A percentile compares a stretch with the other conserved stretches of the same genome.
phyloP scores from a whole-genome alignment of 2,113 vertebrate genomes.

The Cyphomyrus plagiostoma region DNA sequence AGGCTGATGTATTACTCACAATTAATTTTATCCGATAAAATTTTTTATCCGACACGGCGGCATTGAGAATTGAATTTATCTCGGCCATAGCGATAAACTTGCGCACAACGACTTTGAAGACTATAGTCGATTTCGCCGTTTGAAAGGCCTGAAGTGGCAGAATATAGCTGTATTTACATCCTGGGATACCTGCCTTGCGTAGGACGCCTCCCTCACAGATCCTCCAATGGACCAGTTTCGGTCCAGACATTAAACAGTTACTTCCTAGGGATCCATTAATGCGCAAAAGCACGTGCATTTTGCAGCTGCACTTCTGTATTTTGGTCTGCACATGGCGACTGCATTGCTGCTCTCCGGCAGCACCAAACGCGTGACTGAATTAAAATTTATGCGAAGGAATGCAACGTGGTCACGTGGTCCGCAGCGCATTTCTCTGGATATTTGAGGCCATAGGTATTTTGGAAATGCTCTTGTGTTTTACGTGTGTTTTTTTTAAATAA shows the following conservation, averaged over 20 bases:
- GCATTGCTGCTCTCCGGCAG: background rate
- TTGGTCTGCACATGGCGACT: background rate
- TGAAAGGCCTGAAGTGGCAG: background rate
- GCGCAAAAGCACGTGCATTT: conserved; percentile 18
- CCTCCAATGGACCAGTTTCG: background rate
- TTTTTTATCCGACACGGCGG: no score
- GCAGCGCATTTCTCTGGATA: background rate
- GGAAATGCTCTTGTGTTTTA: background rate
- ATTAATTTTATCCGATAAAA: background rate
- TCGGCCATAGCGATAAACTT: background rate
- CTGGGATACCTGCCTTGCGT: background rate
- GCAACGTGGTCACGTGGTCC: background rate
- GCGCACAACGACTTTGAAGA: background rate
- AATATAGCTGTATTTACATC: background rate
- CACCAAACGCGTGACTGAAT: background rate
- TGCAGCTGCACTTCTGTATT: background rate
- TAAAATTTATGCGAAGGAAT: background rate
- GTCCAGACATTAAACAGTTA: background rate
- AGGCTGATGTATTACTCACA: background rate
- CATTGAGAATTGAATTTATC: background rate
- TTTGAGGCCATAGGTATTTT: background rate
- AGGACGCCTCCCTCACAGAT: background rate
- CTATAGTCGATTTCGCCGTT: background rate
- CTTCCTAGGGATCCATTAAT: background rate
- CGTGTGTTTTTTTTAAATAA: background rate